A percentile compares a stretch with the other conserved stretches of the same genome.
These are phyloP conservation scores for Cheilosia soror DNA, from an alignment of 2,888 invertebrate genomes.

Conservation along the genomic window DNA sequence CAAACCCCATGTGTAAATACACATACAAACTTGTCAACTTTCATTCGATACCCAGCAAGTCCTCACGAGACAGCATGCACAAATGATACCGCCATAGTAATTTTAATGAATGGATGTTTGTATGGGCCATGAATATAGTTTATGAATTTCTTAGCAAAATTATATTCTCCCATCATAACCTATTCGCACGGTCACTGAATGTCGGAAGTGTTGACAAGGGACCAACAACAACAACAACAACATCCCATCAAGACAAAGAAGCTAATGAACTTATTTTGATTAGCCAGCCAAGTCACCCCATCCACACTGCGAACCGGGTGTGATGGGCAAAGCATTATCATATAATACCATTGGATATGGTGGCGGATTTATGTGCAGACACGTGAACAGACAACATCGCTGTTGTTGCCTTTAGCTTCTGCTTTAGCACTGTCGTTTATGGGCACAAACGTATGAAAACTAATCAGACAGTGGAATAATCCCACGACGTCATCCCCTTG, in stretches of 20 bases:
- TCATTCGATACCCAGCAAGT: background rate
- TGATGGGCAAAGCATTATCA: conserved; percentile 67
- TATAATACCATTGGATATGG: conserved; percentile 65
- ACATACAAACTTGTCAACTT: too few species aligned
- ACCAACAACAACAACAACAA: conserved; percentile 39
- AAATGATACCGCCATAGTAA: conserved; percentile 6
- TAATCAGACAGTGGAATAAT: conserved; percentile 74
- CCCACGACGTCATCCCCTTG: conserved; percentile 69
- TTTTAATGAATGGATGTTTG: conserved; percentile 35
- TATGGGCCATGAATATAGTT: conserved; percentile 27
- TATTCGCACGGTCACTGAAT: conserved; percentile 62
- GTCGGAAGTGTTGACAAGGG: conserved; percentile 46
- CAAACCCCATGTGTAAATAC: too few species aligned
- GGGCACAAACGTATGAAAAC: conserved; percentile 70
- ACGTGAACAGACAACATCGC: conserved; percentile 64
- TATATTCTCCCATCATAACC: conserved; percentile 44
- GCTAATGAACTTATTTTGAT: conserved; percentile 73
- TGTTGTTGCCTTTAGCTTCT: background rate
- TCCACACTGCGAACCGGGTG: conserved; percentile 1
- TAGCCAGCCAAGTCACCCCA: conserved; percentile 62
- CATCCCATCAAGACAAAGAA: conserved; percentile 39
- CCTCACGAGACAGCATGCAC: background rate
- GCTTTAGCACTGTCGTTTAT: conserved; percentile 48
- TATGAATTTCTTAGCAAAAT: conserved; percentile 71
- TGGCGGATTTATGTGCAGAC: conserved; percentile 69